Percentiles rank a stretch among this genome's conserved stretches.
Evolutionary conservation across 2,113 vertebrate species (phyloP).

Genomic region (Saguinus imperator): DNA sequence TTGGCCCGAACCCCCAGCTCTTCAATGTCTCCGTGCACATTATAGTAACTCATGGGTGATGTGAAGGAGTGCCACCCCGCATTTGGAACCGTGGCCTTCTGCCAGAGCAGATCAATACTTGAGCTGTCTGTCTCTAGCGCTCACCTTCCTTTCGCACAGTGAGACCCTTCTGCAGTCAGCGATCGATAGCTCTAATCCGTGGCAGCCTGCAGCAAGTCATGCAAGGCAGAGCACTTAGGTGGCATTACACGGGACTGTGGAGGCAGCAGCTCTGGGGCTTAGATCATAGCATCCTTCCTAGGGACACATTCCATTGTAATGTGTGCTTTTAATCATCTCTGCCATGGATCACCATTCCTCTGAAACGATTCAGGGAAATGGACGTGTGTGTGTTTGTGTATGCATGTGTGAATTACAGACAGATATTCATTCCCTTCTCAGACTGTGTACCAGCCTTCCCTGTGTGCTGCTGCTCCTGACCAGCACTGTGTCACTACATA

Average conservation of each 20-base stretch:
- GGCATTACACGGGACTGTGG: constrained; percentile 82
- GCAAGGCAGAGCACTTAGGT: constrained; percentile 91
- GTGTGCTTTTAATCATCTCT: neutral
- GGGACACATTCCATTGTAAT: constrained; percentile 69
- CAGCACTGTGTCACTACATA: neutral
- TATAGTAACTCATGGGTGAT: constrained; percentile 79
- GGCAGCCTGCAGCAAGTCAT: constrained; percentile 93
- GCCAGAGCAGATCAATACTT: constrained; percentile 88
- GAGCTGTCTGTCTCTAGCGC: constrained; percentile 82
- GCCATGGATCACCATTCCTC: neutral
- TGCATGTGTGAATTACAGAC: neutral
- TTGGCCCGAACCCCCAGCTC: constrained; percentile 18
- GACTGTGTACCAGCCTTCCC: neutral
- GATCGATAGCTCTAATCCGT: constrained; percentile 98
- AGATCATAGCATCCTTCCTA: constrained; percentile 80
- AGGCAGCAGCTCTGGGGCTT: constrained; percentile 77
- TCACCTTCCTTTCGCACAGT: constrained; percentile 84
- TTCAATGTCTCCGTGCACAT: constrained; percentile 26
- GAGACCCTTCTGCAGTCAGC: constrained; percentile 91
- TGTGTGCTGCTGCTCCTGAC: neutral
- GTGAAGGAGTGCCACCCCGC: constrained; percentile 88
- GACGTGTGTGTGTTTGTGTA: neutral
- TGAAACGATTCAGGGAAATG: neutral
- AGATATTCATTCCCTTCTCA: neutral
- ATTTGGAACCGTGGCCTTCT: constrained; percentile 84